phyloP scores from a whole-genome alignment of 2,797 vertebrate genomes.

The Paratrypauchen microcephalus region DNA sequence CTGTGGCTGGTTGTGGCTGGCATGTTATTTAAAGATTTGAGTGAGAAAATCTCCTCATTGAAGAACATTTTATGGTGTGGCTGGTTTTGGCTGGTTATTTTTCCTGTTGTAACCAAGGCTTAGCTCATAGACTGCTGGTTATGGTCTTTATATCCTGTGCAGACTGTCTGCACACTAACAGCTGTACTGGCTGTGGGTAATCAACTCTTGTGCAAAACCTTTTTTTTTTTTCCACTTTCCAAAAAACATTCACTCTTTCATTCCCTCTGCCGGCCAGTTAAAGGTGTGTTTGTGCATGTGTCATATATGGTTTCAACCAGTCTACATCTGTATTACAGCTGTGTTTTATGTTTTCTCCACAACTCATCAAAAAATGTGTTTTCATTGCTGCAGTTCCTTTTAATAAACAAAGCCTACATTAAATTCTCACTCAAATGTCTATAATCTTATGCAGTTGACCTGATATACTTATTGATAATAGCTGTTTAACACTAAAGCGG shows the following conservation, averaged over 20 bases:
- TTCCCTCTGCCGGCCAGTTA: constrained; percentile 1
- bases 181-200: constrained; percentile 18
- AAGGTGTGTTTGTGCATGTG: constrained; percentile 2
- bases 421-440: constrained; percentile 20
- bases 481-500: neutral
- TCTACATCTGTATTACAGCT: constrained; percentile 58
- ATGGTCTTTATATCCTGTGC: constrained; percentile 46
- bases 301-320: constrained; percentile 5
- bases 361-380: constrained; percentile 29
- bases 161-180: constrained; percentile 34
- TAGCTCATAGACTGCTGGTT: constrained; percentile 46
- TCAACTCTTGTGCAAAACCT: constrained; percentile 20
- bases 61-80: constrained; percentile 36
- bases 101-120: constrained; percentile 38
- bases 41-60: constrained; percentile 42
- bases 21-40: constrained; percentile 41
- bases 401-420: constrained; percentile 45
- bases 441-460: neutral
- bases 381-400: constrained; percentile 17
- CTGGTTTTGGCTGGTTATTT: constrained; percentile 35
- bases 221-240: neutral
- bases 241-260: neutral
- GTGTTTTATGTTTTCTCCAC: constrained; percentile 36
- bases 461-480: neutral
- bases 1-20: constrained; percentile 24